These are phyloP conservation scores for Tribolium castaneum DNA, from an alignment of 1,140 invertebrate genomes.

Conservation along the genomic window DNA sequence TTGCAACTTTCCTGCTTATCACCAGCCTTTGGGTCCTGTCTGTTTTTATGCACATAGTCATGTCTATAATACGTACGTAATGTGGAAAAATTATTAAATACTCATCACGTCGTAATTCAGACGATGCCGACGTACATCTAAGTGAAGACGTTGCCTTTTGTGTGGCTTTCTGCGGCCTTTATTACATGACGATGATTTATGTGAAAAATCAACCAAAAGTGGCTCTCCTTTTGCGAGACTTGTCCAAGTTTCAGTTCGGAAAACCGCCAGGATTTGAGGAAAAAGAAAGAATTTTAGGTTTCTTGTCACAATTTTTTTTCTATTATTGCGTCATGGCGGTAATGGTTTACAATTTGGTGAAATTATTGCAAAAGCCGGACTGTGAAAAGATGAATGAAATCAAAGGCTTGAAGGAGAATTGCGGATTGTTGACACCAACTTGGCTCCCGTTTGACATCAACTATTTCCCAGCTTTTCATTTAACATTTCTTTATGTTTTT, in stretches of 20 bases:
- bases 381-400: constrained; percentile 8
- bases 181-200: constrained; percentile 4
- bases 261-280: constrained; percentile 19
- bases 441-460: constrained; percentile 39
- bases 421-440: constrained; percentile 17
- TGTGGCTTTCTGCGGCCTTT: constrained; percentile 5
- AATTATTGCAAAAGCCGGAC: neutral
- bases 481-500: neutral
- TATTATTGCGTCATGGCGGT: neutral
- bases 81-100: neutral
- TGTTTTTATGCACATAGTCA: constrained; percentile 9
- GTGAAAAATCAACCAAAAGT: constrained; percentile 24
- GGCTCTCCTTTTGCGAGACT: neutral
- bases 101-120: neutral
- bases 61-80: constrained; percentile 1
- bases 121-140: neutral
- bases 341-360: neutral
- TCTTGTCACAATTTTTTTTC: neutral
- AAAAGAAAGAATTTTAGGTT: constrained; percentile 5
- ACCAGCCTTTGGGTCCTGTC: neutral
- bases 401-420: constrained; percentile 19
- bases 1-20: neutral
- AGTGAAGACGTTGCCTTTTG: constrained; percentile 22
- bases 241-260: constrained; percentile 20
- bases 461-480: constrained; percentile 31